Evolutionary conservation across 2,797 vertebrate genomes (phyloP).

Genomic region (Arctocebus calabarensis): DNA sequence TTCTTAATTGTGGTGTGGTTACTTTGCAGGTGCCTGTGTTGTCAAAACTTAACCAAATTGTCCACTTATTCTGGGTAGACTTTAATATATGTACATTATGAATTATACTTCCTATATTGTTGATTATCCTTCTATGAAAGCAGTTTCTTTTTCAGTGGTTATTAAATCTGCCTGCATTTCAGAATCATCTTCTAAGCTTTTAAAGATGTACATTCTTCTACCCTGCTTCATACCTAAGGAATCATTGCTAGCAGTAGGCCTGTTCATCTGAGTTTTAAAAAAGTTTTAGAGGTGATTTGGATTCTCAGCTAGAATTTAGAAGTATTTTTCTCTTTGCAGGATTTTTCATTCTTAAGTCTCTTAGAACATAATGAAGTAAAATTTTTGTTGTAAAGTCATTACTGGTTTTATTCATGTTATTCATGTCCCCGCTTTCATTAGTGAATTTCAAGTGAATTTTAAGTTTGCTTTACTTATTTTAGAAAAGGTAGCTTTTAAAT

Average conservation of each 20-base stretch:
- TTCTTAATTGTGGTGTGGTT: background rate
- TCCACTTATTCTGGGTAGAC: background rate
- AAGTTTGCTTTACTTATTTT: slow-evolving; percentile 36
- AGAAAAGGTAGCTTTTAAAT: slow-evolving; percentile 15
- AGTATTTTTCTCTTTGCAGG: slow-evolving; percentile 9
- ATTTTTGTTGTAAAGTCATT: slow-evolving; percentile 13
- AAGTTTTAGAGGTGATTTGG: slow-evolving; percentile 1
- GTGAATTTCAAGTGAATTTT: slow-evolving; percentile 26
- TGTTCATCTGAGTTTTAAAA: slow-evolving; percentile 11
- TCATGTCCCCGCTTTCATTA: background rate
- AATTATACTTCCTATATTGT: background rate
- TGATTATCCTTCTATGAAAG: background rate
- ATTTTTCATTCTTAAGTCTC: background rate
- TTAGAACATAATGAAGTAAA: background rate
- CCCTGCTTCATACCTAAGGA: background rate
- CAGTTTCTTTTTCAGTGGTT: slow-evolving; percentile 35
- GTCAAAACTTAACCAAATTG: background rate
- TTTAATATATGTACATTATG: slow-evolving; percentile 36
- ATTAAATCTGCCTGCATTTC: background rate
- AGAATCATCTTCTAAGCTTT: slow-evolving; percentile 1
- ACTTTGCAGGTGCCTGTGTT: background rate
- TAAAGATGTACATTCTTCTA: background rate
- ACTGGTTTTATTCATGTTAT: background rate
- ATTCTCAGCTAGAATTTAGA: slow-evolving; percentile 27
- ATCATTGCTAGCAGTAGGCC: background rate